Percentiles rank a stretch among this genome's conserved stretches.
Evolutionary conservation across 2,888 invertebrate genomes (phyloP).

Genomic region (Xylota sylvarum): DNA sequence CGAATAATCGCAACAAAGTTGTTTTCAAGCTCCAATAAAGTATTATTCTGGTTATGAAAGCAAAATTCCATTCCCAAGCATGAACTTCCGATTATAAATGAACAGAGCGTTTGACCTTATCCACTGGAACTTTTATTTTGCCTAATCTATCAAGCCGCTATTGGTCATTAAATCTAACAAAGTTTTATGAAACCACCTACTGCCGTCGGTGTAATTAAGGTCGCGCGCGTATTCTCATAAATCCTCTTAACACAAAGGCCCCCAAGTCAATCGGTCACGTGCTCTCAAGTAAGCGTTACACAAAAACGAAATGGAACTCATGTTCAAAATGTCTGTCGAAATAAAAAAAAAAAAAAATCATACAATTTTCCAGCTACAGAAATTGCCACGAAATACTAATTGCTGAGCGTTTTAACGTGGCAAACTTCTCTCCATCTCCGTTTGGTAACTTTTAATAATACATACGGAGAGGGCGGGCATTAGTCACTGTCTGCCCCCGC

Average conservation of each 20-base stretch:
- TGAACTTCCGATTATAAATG: constrained; percentile 68
- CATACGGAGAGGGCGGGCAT: constrained; percentile 59
- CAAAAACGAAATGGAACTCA: constrained; percentile 57
- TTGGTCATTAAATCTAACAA: constrained; percentile 71
- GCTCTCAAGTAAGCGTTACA: constrained; percentile 61
- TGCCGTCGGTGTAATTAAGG: constrained; percentile 72
- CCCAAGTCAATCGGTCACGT: constrained; percentile 72
- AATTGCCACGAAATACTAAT: constrained; percentile 73
- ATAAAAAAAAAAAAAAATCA: constrained; percentile 5
- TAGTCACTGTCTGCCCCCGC: constrained; percentile 69
- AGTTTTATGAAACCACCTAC: constrained; percentile 57
- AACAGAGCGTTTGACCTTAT: constrained; percentile 67
- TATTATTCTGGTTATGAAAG: constrained; percentile 25
- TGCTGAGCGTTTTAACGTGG: constrained; percentile 70
- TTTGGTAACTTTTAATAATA: constrained; percentile 62
- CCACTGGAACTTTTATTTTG: constrained; percentile 49
- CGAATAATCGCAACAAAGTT: constrained; percentile 51
- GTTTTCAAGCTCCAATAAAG: not conserved
- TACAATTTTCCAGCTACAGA: constrained; percentile 68
- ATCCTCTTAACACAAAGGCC: constrained; percentile 56
- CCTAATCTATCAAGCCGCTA: constrained; percentile 71
- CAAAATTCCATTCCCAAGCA: constrained; percentile 54
- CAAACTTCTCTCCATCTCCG: constrained; percentile 42
- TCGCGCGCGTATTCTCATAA: constrained; percentile 65
- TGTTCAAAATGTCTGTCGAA: constrained; percentile 47